Conservation (phyloP, 2,888 invertebrate species). For the Steromphala cineraria region DNA sequence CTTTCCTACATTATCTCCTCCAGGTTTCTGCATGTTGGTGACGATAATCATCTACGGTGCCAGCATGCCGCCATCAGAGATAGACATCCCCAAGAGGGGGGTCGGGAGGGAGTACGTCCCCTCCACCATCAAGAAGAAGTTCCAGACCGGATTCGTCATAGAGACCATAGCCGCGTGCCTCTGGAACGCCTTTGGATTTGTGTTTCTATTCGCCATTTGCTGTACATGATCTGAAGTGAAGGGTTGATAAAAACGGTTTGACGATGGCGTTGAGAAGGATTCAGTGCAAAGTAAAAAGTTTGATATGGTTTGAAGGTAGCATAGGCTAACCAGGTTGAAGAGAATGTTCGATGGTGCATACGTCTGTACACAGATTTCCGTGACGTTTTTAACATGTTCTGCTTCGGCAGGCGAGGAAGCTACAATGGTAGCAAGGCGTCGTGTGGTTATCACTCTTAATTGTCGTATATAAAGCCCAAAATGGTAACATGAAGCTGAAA, state of each 20-base stretch:
- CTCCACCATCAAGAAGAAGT: not conserved
- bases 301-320: no score
- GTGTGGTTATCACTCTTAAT: no score
- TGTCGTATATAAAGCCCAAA: no score
- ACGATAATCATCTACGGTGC: constrained; percentile 10
- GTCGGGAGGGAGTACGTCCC: not conserved
- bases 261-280: no score
- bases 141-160: not conserved
- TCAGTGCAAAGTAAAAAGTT: no score
- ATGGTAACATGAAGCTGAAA: no score
- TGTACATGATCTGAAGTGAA: not conserved
- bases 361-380: no score
- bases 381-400: no score
- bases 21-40: constrained; percentile 14
- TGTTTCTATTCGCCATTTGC: constrained; percentile 8
- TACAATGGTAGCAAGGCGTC: no score
- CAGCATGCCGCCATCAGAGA: not conserved
- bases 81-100: not conserved
- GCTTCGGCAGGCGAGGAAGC: no score
- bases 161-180: constrained; percentile 2
- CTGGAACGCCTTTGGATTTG: constrained; percentile 11
- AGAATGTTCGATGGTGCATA: no score
- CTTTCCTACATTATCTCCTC: not conserved
- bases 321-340: no score
- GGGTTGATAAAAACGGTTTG: not conserved